Evolutionary conservation across 2,797 vertebrate genomes (phyloP).

Genomic region (Gorsachius magnificus): DNA sequence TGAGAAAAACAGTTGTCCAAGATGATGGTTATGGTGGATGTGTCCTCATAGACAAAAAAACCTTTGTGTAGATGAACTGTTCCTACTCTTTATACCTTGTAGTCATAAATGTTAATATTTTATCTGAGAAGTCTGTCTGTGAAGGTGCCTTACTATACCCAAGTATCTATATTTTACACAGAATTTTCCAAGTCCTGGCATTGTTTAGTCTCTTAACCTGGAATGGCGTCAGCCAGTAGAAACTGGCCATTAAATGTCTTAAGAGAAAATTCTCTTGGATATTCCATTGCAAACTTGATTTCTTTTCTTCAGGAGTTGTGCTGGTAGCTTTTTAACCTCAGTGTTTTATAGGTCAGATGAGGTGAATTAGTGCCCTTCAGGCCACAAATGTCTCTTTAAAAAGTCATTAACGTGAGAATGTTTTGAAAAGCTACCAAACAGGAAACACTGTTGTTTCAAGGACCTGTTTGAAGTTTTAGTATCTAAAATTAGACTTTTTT

Average conservation of each 20-base stretch:
- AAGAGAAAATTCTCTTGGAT: neutral
- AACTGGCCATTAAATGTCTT: neutral
- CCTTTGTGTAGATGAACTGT: neutral
- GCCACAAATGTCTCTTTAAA: slow-evolving; percentile 17
- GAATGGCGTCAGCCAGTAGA: neutral
- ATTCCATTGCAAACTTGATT: neutral
- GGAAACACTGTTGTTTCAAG: slow-evolving; percentile 56
- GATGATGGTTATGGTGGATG: neutral
- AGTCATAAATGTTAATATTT: neutral
- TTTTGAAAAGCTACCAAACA: slow-evolving; percentile 64
- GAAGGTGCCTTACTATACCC: neutral
- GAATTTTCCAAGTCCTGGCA: neutral
- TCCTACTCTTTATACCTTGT: neutral
- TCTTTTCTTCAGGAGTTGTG: neutral
- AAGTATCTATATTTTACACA: neutral
- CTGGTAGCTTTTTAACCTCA: neutral
- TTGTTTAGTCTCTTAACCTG: neutral
- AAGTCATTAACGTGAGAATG: slow-evolving; percentile 47
- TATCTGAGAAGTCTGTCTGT: neutral
- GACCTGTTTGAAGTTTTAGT: slow-evolving; percentile 44
- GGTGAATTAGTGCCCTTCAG: slow-evolving; percentile 1
- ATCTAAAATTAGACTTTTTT: slow-evolving; percentile 38
- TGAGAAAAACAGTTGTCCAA: neutral
- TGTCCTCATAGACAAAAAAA: neutral
- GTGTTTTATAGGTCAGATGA: slow-evolving; percentile 16